Base-by-base conservation (phyloP, 2,797 vertebrate species). In the Champsocephalus esox region DNA sequence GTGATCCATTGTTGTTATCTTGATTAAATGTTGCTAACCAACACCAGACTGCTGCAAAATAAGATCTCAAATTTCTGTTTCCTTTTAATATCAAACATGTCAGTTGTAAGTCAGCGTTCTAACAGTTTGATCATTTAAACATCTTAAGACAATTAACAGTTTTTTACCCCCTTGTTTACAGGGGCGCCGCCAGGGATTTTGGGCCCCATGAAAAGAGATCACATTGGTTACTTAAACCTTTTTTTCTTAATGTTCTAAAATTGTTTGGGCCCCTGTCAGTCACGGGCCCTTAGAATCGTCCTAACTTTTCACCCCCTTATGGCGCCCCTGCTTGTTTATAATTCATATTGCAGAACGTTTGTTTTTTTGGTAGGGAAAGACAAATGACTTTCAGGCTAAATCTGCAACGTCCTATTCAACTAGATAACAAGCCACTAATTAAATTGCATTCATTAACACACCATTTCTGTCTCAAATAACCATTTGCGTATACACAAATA, bases 1-100 rank as follows among this genome's bases (percentile, higher is more conserved):
- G 87, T 74, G 73, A 82, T 82, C 71, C 70, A 64, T 66, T 75
- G 78, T 86, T 69, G 73, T 84, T 77, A 75, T 85, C 72, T 83
- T 84, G 78, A 85, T 86, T 76, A 77, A 86, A 80, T 87, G 44
- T 72, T 19, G 24, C 48, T 77, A 63, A 70, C 75, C 34, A 66
- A 76, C 61, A 58, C 1, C 3, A 50, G 54, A 54, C 60, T 73
- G 54, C 70, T 64, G 52, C 2, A 2, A 63, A 79, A 72, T 51
- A 66, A 65, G 41, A 43, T 60, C 32, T 45, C 48, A 66, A 59
- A 79, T 24, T 9, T 70, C 45, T 50, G 45, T 79, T 61, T 74
- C 32, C 17, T 77, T 66, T 79, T 54, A 17, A 43, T 58, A 54
- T 66, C 66, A 63, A 66, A 66, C 57, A 69, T 51, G 45, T 59